Base-by-base conservation (phyloP, 1,140 invertebrate species). In the Carcinoscorpius rotundicauda region DNA sequence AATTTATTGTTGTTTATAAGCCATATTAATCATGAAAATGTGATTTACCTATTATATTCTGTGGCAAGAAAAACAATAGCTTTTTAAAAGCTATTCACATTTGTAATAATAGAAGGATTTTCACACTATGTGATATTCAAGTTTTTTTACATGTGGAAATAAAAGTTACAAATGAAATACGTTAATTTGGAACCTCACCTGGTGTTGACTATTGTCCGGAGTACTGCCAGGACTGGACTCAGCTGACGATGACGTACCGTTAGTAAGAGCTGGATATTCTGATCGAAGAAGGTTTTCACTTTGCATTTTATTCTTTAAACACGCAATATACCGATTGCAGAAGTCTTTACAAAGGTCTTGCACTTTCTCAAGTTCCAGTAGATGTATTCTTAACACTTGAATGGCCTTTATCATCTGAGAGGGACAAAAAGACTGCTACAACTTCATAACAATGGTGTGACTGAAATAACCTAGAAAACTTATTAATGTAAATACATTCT, bases 301-400 rank as follows among this genome's bases (percentile, higher is more conserved):
- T 75, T 96, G 97, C 96, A 99, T 99, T 84, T 99, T 99, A 77
- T 95, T 95, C 84, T 98, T 98, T 76, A 99, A 82, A 83, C 96
- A 98, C 82, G 93, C 96, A 78, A 99, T 99, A 85, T 99, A 99
- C 78, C 96, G 91, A 81, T 97, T 93, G 83, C 97, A 99, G 86
- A 99, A 99, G 83, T 99, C 98, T 85, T 99, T 96, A 83, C 97
- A 99, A 73, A 99, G 83, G 83, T 99, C 97, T 84, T 99, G 97
- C 73, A 99, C 97, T 81, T 98, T 92, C 77, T 92, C 89, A 83
- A 98, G 79, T 77, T 98, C 95, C 69, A 98, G 78, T 50, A 98
- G 82, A 79, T 98, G 95, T 77, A 97, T 97, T 71, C 94, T 81
- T 64, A 98, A 80, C 52, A 98, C 95, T 83, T 97, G 94, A 75